A percentile compares a stretch with the other conserved stretches of the same genome.
phyloP scores from a whole-genome alignment of 2,797 vertebrate genomes.

The Bryconaethiops microstoma region DNA sequence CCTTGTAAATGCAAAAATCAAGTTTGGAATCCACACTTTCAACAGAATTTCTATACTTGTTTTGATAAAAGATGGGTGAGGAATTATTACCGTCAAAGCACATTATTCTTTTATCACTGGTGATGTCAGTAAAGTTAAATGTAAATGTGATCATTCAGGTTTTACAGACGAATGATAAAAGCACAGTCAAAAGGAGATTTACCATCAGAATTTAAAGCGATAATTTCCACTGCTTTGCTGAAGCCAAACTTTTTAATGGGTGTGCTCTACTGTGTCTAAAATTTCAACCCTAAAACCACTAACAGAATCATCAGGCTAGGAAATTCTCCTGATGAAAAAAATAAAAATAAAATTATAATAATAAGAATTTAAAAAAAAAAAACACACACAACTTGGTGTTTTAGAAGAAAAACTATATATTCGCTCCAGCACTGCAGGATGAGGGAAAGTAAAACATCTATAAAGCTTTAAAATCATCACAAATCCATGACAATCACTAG shows the following conservation, averaged over 20 bases:
- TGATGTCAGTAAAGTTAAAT: no score
- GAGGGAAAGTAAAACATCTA: not conserved
- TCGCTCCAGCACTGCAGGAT: not conserved
- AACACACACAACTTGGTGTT: not conserved
- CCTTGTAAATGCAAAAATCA: no score
- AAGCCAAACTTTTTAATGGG: not conserved
- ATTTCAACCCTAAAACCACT: not conserved
- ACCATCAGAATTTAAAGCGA: not conserved
- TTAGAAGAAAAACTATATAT: not conserved
- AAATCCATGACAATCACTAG: not conserved
- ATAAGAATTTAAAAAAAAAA: no score
- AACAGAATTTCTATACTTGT: no score
- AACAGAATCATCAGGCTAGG: not conserved
- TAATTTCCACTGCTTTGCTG: not conserved
- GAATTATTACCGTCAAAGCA: no score
- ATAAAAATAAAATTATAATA: no score
- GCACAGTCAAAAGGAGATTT: no score
- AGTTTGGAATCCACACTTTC: no score
- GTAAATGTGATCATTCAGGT: no score
- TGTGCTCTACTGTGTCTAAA: not conserved
- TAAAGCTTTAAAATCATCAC: slow-evolving; percentile 21
- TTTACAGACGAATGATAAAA: no score
- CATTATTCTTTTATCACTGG: no score
- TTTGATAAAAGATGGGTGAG: no score
- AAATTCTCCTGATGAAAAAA: not conserved